phyloP scores from a whole-genome alignment of 2,797 vertebrate species.

The Botia kubotai region DNA sequence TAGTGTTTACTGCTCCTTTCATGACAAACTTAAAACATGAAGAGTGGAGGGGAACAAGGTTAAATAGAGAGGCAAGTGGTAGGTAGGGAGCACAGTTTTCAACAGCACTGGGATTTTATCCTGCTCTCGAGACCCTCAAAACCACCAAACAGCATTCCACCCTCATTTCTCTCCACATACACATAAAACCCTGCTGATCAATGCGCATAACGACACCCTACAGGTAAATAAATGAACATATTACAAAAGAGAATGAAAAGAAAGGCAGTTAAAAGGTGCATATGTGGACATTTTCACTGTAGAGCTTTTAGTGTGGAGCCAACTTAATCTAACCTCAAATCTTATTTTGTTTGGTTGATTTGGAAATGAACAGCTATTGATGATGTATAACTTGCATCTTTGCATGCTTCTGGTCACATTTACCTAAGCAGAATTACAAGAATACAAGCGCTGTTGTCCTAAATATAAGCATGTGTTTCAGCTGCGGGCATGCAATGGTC shows the following conservation, averaged over 20 bases:
- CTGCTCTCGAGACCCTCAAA: conserved; percentile 52
- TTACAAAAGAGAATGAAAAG: conserved; percentile 13
- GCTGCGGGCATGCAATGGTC: background rate
- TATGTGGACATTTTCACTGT: conserved; percentile 10
- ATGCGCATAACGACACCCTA: conserved; percentile 28
- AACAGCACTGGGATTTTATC: conserved; percentile 44
- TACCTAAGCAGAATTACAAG: background rate
- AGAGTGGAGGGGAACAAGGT: conserved; percentile 58
- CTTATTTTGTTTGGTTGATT: background rate
- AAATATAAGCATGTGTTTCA: background rate
- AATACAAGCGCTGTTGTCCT: background rate
- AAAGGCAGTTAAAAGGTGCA: conserved; percentile 17
- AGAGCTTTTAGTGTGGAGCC: background rate
- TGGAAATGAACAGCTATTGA: background rate
- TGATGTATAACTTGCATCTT: background rate
- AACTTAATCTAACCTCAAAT: background rate
- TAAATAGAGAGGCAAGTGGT: conserved; percentile 47
- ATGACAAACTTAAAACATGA: conserved; percentile 62
- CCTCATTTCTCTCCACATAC: conserved; percentile 32
- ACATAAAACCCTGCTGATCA: conserved; percentile 48
- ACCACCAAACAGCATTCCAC: conserved; percentile 53
- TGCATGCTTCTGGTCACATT: background rate
- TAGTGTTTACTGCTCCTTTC: conserved; percentile 71
- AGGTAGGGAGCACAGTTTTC: conserved; percentile 15
- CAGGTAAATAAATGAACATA: conserved; percentile 42